phyloP scores from a whole-genome alignment of 2,888 invertebrate species.

The Chrysolina haemoptera region DNA sequence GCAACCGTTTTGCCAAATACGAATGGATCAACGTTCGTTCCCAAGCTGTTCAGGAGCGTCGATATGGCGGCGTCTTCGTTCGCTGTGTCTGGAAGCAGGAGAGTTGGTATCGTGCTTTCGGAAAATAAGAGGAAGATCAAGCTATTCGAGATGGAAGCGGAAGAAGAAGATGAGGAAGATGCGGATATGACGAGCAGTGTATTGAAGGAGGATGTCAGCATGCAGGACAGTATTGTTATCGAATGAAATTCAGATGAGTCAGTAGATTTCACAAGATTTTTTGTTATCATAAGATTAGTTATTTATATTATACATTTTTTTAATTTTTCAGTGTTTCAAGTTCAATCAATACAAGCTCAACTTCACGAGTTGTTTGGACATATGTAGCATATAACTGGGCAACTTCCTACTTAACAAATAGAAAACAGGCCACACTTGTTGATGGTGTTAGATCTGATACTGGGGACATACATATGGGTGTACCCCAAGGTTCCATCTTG shows the following conservation, averaged over 20 bases:
- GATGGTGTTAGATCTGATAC: too few relatives aligned
- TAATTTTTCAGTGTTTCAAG: too few relatives aligned
- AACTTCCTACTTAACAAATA: too few relatives aligned
- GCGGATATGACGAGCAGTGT: constrained; percentile 68
- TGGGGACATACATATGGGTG: too few relatives aligned
- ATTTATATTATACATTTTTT: too few relatives aligned
- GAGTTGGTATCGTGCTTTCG: constrained; percentile 89
- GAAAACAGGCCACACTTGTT: too few relatives aligned
- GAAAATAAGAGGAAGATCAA: constrained; percentile 86
- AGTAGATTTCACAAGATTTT: too few relatives aligned
- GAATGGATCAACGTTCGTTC: constrained; percentile 73
- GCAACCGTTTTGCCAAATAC: constrained; percentile 69
- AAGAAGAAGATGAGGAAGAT: constrained; percentile 91
- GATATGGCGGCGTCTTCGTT: constrained; percentile 80
- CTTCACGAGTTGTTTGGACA: too few relatives aligned
- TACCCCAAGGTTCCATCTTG: too few relatives aligned
- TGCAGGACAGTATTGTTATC: constrained; percentile 40
- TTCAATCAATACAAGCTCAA: too few relatives aligned
- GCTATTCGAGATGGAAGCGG: constrained; percentile 93
- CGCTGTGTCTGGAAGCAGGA: constrained; percentile 88
- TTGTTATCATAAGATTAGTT: too few relatives aligned
- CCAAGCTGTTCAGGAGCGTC: constrained; percentile 73
- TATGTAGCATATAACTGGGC: too few relatives aligned
- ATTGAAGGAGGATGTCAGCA: constrained; percentile 52
- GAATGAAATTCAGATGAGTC: not conserved